A percentile compares a stretch with the other conserved stretches of the same genome.
Conservation (phyloP, 2,888 invertebrate genomes). For the Troglohyphantes excavatus region DNA sequence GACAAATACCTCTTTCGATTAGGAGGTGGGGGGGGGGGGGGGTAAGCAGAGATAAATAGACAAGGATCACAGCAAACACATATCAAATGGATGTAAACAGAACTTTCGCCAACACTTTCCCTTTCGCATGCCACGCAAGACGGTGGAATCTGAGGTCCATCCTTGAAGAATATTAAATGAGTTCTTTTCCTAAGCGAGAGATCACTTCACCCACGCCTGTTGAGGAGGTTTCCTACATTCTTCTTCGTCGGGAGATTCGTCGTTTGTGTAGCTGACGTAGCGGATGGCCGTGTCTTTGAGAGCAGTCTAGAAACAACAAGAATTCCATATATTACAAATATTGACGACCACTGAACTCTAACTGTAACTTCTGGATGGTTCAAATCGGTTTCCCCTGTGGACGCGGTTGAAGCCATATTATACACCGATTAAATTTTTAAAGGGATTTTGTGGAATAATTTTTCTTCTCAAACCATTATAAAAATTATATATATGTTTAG, state of each 20-base stretch:
- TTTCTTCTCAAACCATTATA: no score
- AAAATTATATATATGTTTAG: no score
- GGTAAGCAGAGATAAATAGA: background rate
- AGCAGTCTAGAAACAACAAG: constrained; percentile 87
- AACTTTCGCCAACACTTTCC: background rate
- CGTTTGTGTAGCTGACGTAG: constrained; percentile 91
- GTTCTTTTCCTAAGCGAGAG: constrained; percentile 5
- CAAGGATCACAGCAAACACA: background rate
- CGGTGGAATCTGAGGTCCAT: no score
- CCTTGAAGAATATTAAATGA: background rate
- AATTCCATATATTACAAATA: no score
- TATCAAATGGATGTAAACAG: background rate
- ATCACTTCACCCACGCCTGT: constrained; percentile 73
- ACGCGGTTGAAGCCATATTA: no score
- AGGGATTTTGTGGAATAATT: no score
- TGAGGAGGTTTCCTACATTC: constrained; percentile 59
- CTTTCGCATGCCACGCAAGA: constrained; percentile 34
- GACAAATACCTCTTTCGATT: no score
- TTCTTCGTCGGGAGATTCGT: constrained; percentile 80
- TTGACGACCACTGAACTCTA: no score
- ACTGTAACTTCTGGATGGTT: no score
- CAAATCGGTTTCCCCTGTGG: no score
- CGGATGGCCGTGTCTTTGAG: constrained; percentile 95
- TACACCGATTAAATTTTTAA: no score
- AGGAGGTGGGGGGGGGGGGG: background rate